These are phyloP conservation scores for Sebastes vulpes DNA, from an alignment of 2,797 vertebrate species.

Conservation along the genomic window DNA sequence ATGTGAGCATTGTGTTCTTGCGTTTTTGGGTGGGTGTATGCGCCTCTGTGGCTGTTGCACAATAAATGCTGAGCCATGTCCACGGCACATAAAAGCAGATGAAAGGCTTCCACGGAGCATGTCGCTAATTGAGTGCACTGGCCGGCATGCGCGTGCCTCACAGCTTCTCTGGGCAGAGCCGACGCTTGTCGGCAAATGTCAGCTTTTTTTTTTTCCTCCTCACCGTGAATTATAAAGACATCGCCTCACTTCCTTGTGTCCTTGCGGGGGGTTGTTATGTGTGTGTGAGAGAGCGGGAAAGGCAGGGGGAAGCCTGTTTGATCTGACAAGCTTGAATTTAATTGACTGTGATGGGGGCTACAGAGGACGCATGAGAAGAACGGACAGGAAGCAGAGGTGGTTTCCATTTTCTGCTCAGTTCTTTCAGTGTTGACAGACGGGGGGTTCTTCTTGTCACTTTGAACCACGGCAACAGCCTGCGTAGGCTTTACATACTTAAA, in stretches of 20 bases:
- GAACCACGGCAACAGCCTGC: background rate
- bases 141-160: slow-evolving; percentile 47
- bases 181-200: slow-evolving; percentile 67
- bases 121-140: slow-evolving; percentile 67
- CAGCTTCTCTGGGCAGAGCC: slow-evolving; percentile 28
- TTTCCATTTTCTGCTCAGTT: slow-evolving; percentile 46
- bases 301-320: slow-evolving; percentile 71
- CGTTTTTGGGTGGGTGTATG: background rate
- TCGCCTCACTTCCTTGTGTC: slow-evolving; percentile 46
- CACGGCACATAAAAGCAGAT: slow-evolving; percentile 66
- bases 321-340: slow-evolving; percentile 80
- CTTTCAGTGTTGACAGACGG: slow-evolving; percentile 1
- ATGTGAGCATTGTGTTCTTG: background rate
- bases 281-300: slow-evolving; percentile 20
- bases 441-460: slow-evolving; percentile 3
- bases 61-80: slow-evolving; percentile 41
- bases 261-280: slow-evolving; percentile 63
- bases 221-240: slow-evolving; percentile 63
- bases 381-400: slow-evolving; percentile 48
- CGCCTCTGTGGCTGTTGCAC: background rate
- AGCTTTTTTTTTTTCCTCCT: slow-evolving; percentile 54
- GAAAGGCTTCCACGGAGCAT: slow-evolving; percentile 57
- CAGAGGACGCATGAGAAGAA: slow-evolving; percentile 57
- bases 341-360: slow-evolving; percentile 74
- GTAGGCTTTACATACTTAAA: background rate